Evolutionary conservation across 2,113 vertebrate species (phyloP), one percentile per base, ranked within the genome.

Genomic region (Hypanus sabinus): DNA sequence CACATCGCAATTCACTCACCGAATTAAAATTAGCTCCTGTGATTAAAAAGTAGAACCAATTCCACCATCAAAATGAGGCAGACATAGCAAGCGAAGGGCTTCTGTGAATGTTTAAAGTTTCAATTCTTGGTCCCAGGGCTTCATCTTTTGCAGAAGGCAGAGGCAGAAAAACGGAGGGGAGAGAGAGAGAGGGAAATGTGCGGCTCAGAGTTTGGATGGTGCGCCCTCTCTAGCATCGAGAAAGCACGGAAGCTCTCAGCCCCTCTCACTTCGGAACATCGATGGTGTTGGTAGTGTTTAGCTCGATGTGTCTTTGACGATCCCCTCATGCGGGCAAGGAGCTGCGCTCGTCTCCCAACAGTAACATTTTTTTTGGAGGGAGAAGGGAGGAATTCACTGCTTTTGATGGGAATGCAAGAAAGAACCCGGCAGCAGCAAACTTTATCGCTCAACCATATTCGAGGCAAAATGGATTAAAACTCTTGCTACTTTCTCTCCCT

Each of bases 1-100:
- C 80, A 83, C 0, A 83, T 65, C 9, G n/a, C 27, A 65, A 90
- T 90, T n/a, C 33, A 93, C 91, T 93, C 70, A 93, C 91, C 91
- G 24, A 65, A 70, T 36, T 18, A 73, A 93, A 68, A 24, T 27
- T 27, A 75, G 18, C 38, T 16, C 70, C 33, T 27, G 24, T 4
- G 90, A 93, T 38, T 73, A 73, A 6, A 93, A 93, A 68, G 36
- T 93, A 24, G 55, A 73, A 6, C 36, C 65, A 55, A 46, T 73
- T 73, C 90, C 90, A 38, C 9, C 65, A 10, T 68, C 27, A 22
- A 90, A 36, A 24, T 9, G 1, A 92, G 36, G 68, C 65, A 92
- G 3, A 62, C 33, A 27, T 18, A 27, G 65, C 24, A 57, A 11
- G 55, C n/a, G 65, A 38, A 71, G 33, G 73, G 38, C 36, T 2